Base-by-base conservation (phyloP, 2,797 vertebrate species). In the Melanotaenia boesemani region DNA sequence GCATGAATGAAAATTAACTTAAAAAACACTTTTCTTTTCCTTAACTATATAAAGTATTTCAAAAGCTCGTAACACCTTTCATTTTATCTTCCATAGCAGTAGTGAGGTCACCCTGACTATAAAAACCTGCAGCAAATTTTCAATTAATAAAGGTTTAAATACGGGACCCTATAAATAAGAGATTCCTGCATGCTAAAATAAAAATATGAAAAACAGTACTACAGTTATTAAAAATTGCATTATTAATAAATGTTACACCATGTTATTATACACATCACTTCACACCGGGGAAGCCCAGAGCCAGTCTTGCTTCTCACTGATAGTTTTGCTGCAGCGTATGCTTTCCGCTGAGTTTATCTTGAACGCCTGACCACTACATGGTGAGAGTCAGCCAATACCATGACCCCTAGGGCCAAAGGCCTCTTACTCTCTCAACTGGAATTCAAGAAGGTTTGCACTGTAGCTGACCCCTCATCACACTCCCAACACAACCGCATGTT, bases 381-480 rank as follows among this genome's bases (percentile, higher is more conserved):
- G 3, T 16, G 12, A 39, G 60, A 63, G 54, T 39, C 39, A 26
- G 68, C 36, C 62, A 52, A 28, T 30, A 70, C 37, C 20, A 22
- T 64, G 61, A 84, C 77, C 70, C 52, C 63, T 28, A 2, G 32
- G 63, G 62, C 72, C 65, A 63, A 61, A 84, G 68, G 73, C 70
- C 76, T 62, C n/a, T 48, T 72, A 60, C 70, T 56, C 80, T 76
- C 68, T 83, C 74, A 73, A 63, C 58, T 76, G 26, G 54, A 70
- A 79, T 65, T 65, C 74, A 80, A 64, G 63, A 76, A 61, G 55
- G 68, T 72, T 64, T 80, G 76, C 69, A 79, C 83, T 82, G 77
- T 54, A 26, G 67, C 76, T 89, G 87, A 91, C 80, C 84, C 73
- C 72, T 83, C 72, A 56, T 83, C 64, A 44, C 62, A 50, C 72